Conservation (phyloP, 1,140 invertebrate species). For the Panagrolaimus sp. region DNA sequence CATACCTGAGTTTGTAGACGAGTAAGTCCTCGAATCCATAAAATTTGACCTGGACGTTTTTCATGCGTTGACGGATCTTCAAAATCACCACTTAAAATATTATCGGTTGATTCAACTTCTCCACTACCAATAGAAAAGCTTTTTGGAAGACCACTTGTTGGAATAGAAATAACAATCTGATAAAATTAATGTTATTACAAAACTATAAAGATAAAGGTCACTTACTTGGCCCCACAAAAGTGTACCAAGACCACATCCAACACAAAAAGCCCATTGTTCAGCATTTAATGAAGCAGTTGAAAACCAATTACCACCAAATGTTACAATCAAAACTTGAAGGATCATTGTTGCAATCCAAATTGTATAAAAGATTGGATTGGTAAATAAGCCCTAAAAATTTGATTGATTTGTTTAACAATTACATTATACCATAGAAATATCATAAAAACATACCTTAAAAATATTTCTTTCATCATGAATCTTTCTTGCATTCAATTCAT, state of each 20-base stretch:
- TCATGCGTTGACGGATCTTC: too few species aligned
- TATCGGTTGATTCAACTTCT: too few species aligned
- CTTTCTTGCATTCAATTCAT: slow-evolving; percentile 63
- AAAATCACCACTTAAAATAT: too few species aligned
- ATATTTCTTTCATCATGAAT: slow-evolving; percentile 98
- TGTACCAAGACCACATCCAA: slow-evolving; percentile 88
- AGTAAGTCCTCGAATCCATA: too few species aligned
- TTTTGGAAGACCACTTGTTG: too few species aligned
- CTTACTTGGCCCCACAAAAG: slow-evolving; percentile 83
- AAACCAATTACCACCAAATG: slow-evolving; percentile 92
- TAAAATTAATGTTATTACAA: too few species aligned
- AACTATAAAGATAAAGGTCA: too few species aligned
- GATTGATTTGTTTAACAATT: too few species aligned
- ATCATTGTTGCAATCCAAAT: slow-evolving; percentile 91
- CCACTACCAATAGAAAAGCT: too few species aligned
- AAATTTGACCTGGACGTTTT: too few species aligned
- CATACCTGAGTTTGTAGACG: too few species aligned
- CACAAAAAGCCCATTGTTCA: slow-evolving; percentile 97
- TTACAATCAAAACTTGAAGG: slow-evolving; percentile 87
- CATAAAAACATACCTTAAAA: slow-evolving; percentile 63
- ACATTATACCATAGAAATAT: neutral
- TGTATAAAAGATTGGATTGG: slow-evolving; percentile 58
- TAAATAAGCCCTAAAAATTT: slow-evolving; percentile 75
- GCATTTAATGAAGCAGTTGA: slow-evolving; percentile 64
- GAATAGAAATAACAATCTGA: too few species aligned